Base-by-base conservation (phyloP, 2,888 invertebrate species). In the Camptogramma bilineatum region DNA sequence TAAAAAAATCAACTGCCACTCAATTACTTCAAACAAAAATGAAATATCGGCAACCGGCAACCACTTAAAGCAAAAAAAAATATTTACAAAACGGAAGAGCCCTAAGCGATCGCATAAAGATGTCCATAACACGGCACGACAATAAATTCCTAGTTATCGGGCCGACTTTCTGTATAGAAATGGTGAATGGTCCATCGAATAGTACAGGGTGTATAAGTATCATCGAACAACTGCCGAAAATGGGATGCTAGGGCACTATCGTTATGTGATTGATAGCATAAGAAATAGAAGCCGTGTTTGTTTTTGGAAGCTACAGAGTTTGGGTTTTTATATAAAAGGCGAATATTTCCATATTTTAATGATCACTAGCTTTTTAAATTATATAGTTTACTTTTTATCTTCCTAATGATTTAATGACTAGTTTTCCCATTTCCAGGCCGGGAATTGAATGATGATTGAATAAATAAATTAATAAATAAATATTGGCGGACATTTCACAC, bases 71-170 rank as follows among this genome's bases (percentile, higher is more conserved):
- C 18, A 52, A 39, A 61, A 71, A 69, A 69, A 58, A 64, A 66
- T 68, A 71, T 69, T 64, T 64, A 68, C 61, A 62, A 66, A 59
- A 67, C 48, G 47, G 48, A 56, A 39, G 55, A 59, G 52, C 56
- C 8, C 61, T 64, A 69, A 69, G 69, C 64, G 71, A 66, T 54
- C 68, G 50, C 66, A 71, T 69, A 71, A 71, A 71, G 69, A 69
- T 69, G 71, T 69, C 71, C 52, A 51, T 53, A 46, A 44, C 66
- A 66, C 71, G 62, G 66, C 58, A 55, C 58, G 34, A 54, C 68
- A 53, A 68, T 69, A 71, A 71, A 71, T 71, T 68, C 13, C 57
- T 60, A 66, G 62, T 68, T 68, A 71, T 57, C 68, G 54, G 46
- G 60, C 64, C 62, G 55, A 59, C 64, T 69, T 67, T 57, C 62